Conservation (phyloP, 2,888 invertebrate species). For the Phengaris arion region DNA sequence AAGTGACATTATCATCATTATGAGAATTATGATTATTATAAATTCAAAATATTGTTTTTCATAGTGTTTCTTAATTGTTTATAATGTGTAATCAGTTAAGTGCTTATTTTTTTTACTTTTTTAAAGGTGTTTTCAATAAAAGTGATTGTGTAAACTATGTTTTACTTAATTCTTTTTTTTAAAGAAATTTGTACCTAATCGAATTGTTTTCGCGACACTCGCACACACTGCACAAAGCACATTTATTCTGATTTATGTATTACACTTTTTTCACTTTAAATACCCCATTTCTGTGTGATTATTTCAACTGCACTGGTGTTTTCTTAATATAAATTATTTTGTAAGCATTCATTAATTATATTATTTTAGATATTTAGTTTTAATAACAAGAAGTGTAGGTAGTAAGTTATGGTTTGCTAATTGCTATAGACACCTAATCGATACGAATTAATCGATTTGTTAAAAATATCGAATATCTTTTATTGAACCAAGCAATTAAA, state of each 20-base stretch:
- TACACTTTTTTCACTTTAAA: neutral
- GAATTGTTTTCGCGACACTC: neutral
- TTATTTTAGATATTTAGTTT: neutral
- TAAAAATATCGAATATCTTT: no score
- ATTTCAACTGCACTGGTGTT: slow-evolving; percentile 27
- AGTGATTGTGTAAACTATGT: slow-evolving; percentile 18
- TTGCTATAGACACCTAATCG: no score
- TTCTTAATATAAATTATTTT: neutral
- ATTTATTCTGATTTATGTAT: neutral
- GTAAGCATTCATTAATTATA: neutral
- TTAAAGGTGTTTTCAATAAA: slow-evolving; percentile 37
- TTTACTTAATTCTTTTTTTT: neutral
- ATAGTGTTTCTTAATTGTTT: neutral
- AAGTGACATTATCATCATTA: no score
- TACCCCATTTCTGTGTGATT: neutral
- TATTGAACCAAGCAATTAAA: no score
- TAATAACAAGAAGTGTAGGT: no score
- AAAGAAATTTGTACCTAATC: neutral
- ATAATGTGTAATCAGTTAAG: neutral
- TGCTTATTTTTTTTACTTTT: slow-evolving; percentile 41
- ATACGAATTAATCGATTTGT: no score
- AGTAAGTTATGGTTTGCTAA: no score
- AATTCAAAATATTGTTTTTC: neutral
- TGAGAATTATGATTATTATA: neutral
- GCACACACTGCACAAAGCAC: slow-evolving; percentile 8